Conservation (phyloP, 2,797 vertebrate genomes). For the Crenuchus spilurus region DNA sequence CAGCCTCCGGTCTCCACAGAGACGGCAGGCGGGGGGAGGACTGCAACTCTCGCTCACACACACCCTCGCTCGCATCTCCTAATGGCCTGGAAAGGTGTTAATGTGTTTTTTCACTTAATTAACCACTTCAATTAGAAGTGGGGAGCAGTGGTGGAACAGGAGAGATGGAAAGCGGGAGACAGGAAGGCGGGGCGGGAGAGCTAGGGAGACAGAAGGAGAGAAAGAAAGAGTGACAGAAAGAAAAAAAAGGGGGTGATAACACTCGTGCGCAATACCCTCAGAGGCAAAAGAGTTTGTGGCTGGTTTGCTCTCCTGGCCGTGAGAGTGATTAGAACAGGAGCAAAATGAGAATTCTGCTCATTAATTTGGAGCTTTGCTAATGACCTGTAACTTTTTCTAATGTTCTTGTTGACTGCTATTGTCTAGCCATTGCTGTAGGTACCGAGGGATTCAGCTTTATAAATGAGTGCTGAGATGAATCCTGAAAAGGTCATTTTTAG, state of each 20-base stretch:
- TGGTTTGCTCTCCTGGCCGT: conserved; percentile 25
- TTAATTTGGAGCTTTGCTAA: conserved; percentile 51
- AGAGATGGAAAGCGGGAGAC: conserved; percentile 22
- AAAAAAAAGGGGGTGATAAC: conserved; percentile 22
- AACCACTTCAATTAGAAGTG: conserved; percentile 64
- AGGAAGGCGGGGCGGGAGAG: background rate
- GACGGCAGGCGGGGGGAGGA: conserved; percentile 27
- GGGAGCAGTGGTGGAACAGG: conserved; percentile 41
- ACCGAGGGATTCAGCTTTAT: conserved; percentile 47
- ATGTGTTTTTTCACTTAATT: conserved; percentile 71
- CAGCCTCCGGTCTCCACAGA: conserved; percentile 26
- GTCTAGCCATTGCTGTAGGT: conserved; percentile 50
- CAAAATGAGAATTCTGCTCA: conserved; percentile 39
- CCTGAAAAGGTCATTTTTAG: conserved; percentile 49
- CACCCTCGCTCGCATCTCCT: conserved; percentile 56
- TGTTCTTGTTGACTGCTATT: conserved; percentile 50
- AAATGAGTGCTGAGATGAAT: conserved; percentile 51
- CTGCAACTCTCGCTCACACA: conserved; percentile 44
- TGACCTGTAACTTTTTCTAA: conserved; percentile 52
- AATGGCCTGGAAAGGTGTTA: conserved; percentile 68
- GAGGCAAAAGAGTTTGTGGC: conserved; percentile 29
- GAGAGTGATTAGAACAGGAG: conserved; percentile 31
- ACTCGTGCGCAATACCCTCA: background rate
- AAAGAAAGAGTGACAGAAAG: conserved; percentile 7
- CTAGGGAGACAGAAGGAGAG: conserved; percentile 3